Conservation (phyloP, 2,797 vertebrate genomes). For the Spatula versicolor region DNA sequence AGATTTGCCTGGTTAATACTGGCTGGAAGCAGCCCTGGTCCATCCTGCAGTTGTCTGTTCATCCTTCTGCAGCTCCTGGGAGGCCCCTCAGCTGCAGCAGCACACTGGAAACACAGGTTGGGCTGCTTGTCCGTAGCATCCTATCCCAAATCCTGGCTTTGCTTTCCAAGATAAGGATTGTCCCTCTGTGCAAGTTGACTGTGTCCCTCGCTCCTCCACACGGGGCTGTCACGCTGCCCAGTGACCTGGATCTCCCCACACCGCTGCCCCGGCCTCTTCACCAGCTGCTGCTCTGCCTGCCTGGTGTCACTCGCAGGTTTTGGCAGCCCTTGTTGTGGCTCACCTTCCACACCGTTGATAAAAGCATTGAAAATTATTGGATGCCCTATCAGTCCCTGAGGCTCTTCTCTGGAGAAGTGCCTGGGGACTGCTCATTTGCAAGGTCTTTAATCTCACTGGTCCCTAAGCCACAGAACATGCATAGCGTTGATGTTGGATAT, state of each 20-base stretch:
- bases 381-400: neutral
- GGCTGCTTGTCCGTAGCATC: neutral
- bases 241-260: neutral
- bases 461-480: neutral
- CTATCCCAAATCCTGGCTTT: neutral
- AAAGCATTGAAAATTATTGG: neutral
- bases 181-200: accelerated
- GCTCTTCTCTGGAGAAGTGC: neutral
- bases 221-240: neutral
- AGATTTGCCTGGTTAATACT: neutral
- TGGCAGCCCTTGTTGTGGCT: neutral
- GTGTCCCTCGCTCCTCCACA: neutral
- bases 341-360: neutral
- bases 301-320: neutral
- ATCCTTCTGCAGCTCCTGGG: neutral
- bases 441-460: neutral
- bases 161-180: neutral
- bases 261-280: neutral
- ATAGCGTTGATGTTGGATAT: neutral
- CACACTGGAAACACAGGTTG: neutral
- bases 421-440: neutral
- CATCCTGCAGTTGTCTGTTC: neutral
- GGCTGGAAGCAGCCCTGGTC: neutral
- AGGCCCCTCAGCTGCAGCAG: neutral
- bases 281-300: neutral